Conservation (phyloP, 2,888 invertebrate species). For the Meganola albula region DNA sequence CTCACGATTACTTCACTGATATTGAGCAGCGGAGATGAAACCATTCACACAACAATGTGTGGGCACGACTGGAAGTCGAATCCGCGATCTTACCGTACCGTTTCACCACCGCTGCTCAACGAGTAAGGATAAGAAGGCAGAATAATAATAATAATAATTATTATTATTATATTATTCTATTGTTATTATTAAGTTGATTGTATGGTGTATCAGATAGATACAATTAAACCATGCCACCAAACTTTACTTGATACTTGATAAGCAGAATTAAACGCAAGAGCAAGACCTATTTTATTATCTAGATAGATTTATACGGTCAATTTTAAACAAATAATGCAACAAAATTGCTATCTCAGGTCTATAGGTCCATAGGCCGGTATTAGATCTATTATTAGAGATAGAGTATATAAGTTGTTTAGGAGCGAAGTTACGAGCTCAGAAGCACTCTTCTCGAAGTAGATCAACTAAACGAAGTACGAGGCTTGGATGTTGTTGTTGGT, state of each 20-base stretch:
- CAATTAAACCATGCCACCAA: too few relatives aligned
- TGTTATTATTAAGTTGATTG: too few relatives aligned
- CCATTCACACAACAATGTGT: too few relatives aligned
- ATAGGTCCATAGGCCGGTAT: constrained; percentile 20
- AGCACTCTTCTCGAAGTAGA: constrained; percentile 49
- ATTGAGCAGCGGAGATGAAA: too few relatives aligned
- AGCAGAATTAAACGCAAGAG: neutral
- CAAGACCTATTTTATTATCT: constrained; percentile 7
- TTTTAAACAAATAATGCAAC: constrained; percentile 21
- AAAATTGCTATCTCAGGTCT: constrained; percentile 30
- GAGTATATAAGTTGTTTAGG: constrained; percentile 52
- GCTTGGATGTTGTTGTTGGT: constrained; percentile 51
- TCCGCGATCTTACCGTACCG: too few relatives aligned
- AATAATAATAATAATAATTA: too few relatives aligned
- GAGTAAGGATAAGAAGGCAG: too few relatives aligned
- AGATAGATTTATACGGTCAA: constrained; percentile 3
- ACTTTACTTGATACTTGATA: neutral
- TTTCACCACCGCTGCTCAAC: too few relatives aligned
- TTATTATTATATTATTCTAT: too few relatives aligned
- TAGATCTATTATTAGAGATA: constrained; percentile 4
- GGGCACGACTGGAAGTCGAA: too few relatives aligned
- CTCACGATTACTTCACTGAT: too few relatives aligned
- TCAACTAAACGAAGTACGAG: constrained; percentile 25
- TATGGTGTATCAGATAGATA: too few relatives aligned
- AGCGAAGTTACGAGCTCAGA: constrained; percentile 30